phyloP scores from a whole-genome alignment of 2,797 vertebrate genomes.

The Diglossa cyanea region DNA sequence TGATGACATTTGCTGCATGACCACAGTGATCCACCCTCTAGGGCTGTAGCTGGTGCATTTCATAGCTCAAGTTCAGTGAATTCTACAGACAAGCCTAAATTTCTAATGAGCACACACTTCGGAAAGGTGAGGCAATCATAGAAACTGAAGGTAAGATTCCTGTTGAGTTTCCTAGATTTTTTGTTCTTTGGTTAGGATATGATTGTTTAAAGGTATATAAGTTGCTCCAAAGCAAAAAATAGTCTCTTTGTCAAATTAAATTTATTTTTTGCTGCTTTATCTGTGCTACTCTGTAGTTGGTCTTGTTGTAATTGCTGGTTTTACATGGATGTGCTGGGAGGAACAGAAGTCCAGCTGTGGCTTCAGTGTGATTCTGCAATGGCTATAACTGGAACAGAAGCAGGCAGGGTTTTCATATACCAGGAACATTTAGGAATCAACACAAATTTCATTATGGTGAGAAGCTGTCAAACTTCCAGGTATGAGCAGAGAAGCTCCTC shows the following conservation, averaged over 20 bases:
- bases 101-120: rapidly evolving
- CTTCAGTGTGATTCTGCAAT: not conserved
- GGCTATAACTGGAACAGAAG: not conserved
- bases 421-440: not conserved
- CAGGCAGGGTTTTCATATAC: not conserved
- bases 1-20: not conserved
- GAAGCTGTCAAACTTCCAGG: not conserved
- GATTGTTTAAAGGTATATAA: not conserved
- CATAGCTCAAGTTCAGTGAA: not conserved
- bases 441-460: not conserved
- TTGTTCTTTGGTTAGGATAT: not conserved
- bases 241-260: not conserved
- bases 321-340: not conserved
- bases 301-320: not conserved
- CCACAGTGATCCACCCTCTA: not conserved
- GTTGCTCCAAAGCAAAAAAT: not conserved
- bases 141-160: not conserved
- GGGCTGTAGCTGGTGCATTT: not conserved
- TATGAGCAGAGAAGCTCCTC: not conserved
- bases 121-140: not conserved
- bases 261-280: not conserved
- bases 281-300: not conserved
- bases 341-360: not conserved
- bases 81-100: not conserved
- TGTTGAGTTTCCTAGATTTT: not conserved